Conservation (phyloP, 1,140 invertebrate genomes). For the Acromyrmex echinatior region DNA sequence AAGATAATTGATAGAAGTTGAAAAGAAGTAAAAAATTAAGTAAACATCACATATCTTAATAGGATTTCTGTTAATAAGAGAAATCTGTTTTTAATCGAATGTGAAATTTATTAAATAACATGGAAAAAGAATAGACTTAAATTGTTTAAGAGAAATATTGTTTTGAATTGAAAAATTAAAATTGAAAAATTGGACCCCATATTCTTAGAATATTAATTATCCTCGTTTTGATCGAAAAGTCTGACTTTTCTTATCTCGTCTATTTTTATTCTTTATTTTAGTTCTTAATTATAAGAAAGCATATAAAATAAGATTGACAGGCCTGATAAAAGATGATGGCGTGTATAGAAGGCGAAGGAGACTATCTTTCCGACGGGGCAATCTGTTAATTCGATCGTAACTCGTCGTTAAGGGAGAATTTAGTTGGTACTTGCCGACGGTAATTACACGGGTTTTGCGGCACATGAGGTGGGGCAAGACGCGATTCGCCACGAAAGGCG, state of each 20-base stretch:
- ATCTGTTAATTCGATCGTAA: conserved; percentile 85
- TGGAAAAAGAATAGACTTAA: neutral
- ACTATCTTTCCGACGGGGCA: conserved; percentile 62
- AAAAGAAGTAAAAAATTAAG: neutral
- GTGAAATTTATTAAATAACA: conserved; percentile 3
- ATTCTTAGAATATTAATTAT: neutral
- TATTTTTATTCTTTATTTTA: neutral
- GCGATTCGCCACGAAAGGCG: conserved; percentile 55
- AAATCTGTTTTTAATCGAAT: neutral
- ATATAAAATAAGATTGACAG: neutral
- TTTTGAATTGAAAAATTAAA: neutral
- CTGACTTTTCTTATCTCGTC: neutral
- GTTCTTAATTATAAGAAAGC: neutral
- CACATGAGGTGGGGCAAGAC: conserved; percentile 46
- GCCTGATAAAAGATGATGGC: neutral
- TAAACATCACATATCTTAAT: neutral
- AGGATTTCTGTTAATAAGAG: neutral
- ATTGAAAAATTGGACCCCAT: neutral
- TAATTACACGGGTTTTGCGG: conserved; percentile 81
- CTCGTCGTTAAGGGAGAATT: conserved; percentile 83
- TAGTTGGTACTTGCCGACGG: conserved; percentile 79
- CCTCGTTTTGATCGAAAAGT: neutral
- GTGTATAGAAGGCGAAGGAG: conserved; percentile 13
- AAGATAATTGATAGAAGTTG: neutral
- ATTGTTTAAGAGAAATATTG: neutral